Evolutionary conservation across 2,888 invertebrate species (phyloP), one percentile per base, ranked within the genome.

Genomic region (Clostera curtula): DNA sequence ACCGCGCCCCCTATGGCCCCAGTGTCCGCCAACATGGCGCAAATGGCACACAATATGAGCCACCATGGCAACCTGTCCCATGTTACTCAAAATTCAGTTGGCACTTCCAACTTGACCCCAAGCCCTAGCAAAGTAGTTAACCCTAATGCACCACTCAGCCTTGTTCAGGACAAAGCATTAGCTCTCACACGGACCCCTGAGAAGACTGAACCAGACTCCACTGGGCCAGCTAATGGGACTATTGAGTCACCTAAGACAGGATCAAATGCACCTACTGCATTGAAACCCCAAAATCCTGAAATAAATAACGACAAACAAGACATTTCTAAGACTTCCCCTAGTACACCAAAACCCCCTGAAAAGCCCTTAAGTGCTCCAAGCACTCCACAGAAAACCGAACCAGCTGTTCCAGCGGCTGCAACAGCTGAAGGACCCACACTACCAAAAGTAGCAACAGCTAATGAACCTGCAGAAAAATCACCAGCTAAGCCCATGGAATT

Each of bases 1-100:
- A 69, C 73, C 29, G 68, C 64, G 47, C 74, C 80, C 5, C 80
- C 85, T 49, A 71, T 86, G 85, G 70, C 86, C 40, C 73, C 85
- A 19, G 69, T 83, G 54, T 58, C 85, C 36, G 79, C 83, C 27
- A 82, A 82, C 61, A 83, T 83, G 83, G 82, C 82, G 17, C 80
- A 80, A 49, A 76, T 80, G 77, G 84, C 83, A 36, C 84, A 84
- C 41, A 83, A 83, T 50, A 83, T 83, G 83, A 80, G 80, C 53
- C 80, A 83, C 68, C 83, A 83, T 38, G 83, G 83, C 31, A 83
- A 83, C 60, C 57, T 83, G 12, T 83, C 83, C 5, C 79, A 77
- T 27, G 70, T 76, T 31, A 70, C 71, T 12, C 77, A 77, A 49
- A 77, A 75, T 51, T 73, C 75, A 12, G 61, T 66, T 21, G 50